These are phyloP conservation scores for Telenomus remus DNA, from an alignment of 1,140 invertebrate genomes.

Conservation along the genomic window DNA sequence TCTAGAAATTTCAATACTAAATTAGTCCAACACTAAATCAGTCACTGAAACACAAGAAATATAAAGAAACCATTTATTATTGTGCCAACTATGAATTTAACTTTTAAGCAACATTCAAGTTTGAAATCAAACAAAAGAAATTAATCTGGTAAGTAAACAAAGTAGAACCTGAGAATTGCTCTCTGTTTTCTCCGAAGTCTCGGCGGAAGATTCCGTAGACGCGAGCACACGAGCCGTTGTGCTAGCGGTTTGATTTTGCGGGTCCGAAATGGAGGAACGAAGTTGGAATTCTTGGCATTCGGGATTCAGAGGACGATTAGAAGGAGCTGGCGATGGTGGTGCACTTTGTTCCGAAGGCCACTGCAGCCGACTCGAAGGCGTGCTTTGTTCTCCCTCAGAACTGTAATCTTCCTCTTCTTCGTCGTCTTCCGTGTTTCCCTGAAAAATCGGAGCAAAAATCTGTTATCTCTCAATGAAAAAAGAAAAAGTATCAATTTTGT, in stretches of 20 bases:
- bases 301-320: conserved; percentile 67
- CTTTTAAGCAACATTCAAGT: too few relatives aligned
- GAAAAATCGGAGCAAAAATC: not conserved
- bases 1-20: too few relatives aligned
- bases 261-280: conserved; percentile 32
- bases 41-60: too few relatives aligned
- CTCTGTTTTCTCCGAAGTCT: conserved; percentile 33
- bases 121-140: not conserved
- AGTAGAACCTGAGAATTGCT: conserved; percentile 38
- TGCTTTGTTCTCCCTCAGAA: conserved; percentile 66
- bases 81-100: too few relatives aligned
- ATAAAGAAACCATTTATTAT: too few relatives aligned
- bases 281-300: conserved; percentile 72
- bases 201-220: conserved; percentile 21
- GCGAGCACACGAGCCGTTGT: conserved; percentile 27
- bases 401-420: conserved; percentile 59
- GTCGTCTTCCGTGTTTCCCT: conserved; percentile 50
- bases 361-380: conserved; percentile 45
- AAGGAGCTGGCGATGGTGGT: conserved; percentile 27
- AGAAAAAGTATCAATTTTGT: too few relatives aligned
- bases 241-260: conserved; percentile 32
- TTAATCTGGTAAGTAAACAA: not conserved
- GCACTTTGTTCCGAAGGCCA: conserved; percentile 40
- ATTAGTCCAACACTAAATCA: too few relatives aligned
- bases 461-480: too few relatives aligned